phyloP scores from a whole-genome alignment of 35 echinoderm and acorn worm genomes.

The Diadema setosum region DNA sequence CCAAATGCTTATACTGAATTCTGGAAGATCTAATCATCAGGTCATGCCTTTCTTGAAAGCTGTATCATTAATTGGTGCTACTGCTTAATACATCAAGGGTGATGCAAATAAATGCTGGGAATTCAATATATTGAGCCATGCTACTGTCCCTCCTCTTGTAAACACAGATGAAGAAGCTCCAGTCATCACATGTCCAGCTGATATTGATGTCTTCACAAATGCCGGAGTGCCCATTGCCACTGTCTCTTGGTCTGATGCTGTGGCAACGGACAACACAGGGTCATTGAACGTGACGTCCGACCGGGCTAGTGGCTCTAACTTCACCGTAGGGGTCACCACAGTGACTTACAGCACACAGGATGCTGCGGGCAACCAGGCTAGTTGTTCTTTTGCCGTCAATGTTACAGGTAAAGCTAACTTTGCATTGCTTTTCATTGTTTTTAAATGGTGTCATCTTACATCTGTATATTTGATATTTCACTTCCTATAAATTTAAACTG shows the following conservation, averaged over 20 bases:
- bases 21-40: no score
- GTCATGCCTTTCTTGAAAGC: no score
- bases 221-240: background rate
- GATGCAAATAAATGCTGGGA: no score
- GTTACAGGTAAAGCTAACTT: constrained; percentile 27
- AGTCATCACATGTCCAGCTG: constrained; percentile 14
- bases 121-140: no score
- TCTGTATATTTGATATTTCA: no score
- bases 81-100: no score
- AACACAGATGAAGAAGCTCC: constrained; percentile 43
- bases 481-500: no score
- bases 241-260: constrained; percentile 40
- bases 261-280: constrained; percentile 44
- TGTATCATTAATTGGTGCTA: no score
- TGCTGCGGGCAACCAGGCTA: constrained; percentile 34
- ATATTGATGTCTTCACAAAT: background rate
- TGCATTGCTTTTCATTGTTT: no score
- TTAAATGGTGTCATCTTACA: no score
- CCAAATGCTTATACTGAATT: no score
- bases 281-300: background rate
- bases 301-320: background rate
- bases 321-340: constrained; percentile 16
- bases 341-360: constrained; percentile 46
- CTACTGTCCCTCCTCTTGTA: background rate
- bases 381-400: constrained; percentile 21